phyloP scores from a whole-genome alignment of 2,113 vertebrate genomes.

The sheep (Ovis aries) region DNA sequence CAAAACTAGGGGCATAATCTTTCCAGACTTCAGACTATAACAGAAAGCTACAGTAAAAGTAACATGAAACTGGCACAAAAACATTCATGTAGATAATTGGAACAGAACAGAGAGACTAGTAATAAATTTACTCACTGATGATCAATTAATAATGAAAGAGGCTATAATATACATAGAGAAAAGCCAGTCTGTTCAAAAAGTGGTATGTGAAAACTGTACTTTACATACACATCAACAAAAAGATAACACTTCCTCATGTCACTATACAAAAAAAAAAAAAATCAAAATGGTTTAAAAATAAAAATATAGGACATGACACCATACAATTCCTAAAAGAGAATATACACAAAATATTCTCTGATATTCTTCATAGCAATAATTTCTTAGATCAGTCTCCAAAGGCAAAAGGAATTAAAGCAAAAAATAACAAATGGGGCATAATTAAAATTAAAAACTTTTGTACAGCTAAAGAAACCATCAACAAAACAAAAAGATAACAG shows the following conservation, averaged over 20 bases:
- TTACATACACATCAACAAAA: not conserved
- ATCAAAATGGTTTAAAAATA: not conserved
- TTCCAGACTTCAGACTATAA: not conserved
- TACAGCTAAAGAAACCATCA: not conserved
- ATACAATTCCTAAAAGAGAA: not conserved
- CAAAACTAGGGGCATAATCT: not conserved
- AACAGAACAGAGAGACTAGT: not conserved
- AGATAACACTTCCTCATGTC: not conserved
- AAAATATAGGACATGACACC: not conserved
- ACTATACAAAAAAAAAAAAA: not conserved
- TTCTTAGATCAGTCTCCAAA: not conserved
- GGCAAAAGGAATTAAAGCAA: not conserved
- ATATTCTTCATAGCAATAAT: not conserved
- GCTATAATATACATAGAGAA: not conserved
- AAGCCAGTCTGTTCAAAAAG: not conserved
- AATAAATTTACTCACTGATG: not conserved
- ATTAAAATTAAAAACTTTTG: not conserved
- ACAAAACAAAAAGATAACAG: not conserved
- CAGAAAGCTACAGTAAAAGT: not conserved
- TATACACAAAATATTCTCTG: not conserved
- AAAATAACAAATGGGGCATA: not conserved
- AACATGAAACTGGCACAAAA: not conserved
- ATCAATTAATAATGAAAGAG: not conserved
- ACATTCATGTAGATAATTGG: not conserved
- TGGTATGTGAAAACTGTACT: not conserved